Base-by-base conservation (phyloP, 2,113 vertebrate species). In the Lophochroa leadbeateri region DNA sequence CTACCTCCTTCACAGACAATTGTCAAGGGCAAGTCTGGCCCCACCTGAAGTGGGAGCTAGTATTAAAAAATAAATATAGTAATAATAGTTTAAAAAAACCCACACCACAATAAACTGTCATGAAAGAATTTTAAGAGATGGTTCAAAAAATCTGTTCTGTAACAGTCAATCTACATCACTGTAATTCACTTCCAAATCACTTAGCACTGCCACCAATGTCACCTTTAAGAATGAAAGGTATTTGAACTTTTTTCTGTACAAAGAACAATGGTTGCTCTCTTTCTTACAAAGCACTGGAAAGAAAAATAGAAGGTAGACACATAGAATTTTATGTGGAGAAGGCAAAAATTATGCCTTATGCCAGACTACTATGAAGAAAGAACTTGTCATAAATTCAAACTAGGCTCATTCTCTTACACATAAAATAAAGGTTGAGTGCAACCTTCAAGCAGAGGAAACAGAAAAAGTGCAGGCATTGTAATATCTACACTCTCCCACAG, bases 311-410 rank as follows among this genome's bases (percentile, higher is more conserved):
- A 92, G 50, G 58, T 65, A 12, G 77, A 95, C 35, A 67, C 23
- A 52, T 19, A 27, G 69, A 75, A 91, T 95, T 97, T 97, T 98
- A 96, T 94, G 90, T 90, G 92, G 82, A 94, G 71, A 92, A 97
- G 86, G 88, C 94, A 97, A 96, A 98, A 98, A 96, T 94, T 96
- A 97, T 83, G 77, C 91, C 91, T 97, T 96, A 93, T 89, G 41
- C 69, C 69, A 86, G 78, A 97, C 92, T 95, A 96, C 96, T 97
- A 96, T 61, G 64, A 96, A 95, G 94, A 97, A 97, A 97, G 94
- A 93, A 90, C 55, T 93, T 97, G 77, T 95, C 96, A 97, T 97
- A 97, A 98, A 97, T 96, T 97, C 90, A 96, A 94, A 95, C 82
- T 69, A 85, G 47, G 75, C 74, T 97, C 90, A 97, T 96, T 97